These are phyloP conservation scores for Nomada lathburiana DNA, from an alignment of 2,888 invertebrate genomes.

Conservation along the genomic window DNA sequence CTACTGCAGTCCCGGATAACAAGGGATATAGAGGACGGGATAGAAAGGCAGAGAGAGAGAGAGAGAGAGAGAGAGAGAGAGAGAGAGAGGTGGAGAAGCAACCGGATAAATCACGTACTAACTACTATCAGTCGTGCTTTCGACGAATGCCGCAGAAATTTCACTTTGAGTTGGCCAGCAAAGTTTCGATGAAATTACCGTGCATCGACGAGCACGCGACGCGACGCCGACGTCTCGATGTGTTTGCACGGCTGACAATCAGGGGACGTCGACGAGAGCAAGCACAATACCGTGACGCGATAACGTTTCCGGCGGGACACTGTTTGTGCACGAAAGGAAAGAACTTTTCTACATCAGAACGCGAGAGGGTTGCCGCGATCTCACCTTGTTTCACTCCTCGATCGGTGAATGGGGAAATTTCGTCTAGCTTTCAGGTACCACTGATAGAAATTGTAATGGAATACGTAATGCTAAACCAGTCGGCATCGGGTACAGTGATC, in stretches of 20 bases:
- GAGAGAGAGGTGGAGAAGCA: not conserved
- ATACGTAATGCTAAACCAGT: too few relatives aligned
- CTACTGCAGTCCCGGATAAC: constrained; percentile 53
- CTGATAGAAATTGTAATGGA: too few relatives aligned
- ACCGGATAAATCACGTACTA: constrained; percentile 54
- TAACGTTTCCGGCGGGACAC: constrained; percentile 11
- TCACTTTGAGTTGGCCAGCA: constrained; percentile 4
- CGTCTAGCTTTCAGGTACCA: too few relatives aligned
- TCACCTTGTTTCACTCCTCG: not conserved
- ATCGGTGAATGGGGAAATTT: not conserved
- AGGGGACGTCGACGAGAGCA: constrained; percentile 7
- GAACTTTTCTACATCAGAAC: constrained; percentile 11
- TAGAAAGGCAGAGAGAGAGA: constrained; percentile 4
- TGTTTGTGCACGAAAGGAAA: constrained; percentile 21
- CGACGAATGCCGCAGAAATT: constrained; percentile 51
- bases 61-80: constrained; percentile 22
- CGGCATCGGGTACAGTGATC: too few relatives aligned
- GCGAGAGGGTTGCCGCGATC: not conserved
- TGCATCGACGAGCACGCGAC: constrained; percentile 23
- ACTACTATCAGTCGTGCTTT: constrained; percentile 52
- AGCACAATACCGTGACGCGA: constrained; percentile 29
- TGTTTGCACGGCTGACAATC: constrained; percentile 36
- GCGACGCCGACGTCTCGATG: constrained; percentile 4
- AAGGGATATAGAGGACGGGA: constrained; percentile 53
- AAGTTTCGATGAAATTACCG: constrained; percentile 55